phyloP scores from a whole-genome alignment of 2,888 invertebrate species.

The Polydrusus cervinus region DNA sequence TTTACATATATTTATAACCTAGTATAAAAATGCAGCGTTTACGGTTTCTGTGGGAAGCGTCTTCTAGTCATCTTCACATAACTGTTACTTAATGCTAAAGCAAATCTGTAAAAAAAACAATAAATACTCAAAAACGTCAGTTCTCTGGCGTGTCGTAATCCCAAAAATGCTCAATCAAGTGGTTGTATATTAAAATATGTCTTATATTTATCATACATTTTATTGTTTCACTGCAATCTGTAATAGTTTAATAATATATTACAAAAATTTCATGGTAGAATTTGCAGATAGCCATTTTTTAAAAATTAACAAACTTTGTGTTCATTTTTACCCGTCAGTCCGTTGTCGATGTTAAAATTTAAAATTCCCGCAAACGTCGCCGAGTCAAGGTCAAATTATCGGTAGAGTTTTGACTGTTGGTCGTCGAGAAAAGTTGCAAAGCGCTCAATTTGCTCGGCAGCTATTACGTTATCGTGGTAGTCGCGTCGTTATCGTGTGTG shows the following conservation, averaged over 20 bases:
- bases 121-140: slow-evolving; percentile 1
- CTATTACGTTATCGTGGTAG: slow-evolving; percentile 1
- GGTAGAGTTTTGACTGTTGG: neutral
- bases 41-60: too few species aligned
- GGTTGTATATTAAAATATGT: neutral
- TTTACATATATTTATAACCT: too few species aligned
- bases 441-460: neutral
- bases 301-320: too few species aligned
- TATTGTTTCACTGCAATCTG: neutral
- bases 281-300: neutral
- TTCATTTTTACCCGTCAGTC: neutral
- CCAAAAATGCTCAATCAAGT: neutral
- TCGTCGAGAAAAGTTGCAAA: neutral
- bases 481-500: neutral
- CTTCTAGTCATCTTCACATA: too few species aligned
- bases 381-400: neutral
- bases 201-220: neutral
- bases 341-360: neutral
- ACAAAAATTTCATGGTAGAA: neutral
- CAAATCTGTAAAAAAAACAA: neutral
- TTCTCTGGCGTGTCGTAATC: neutral
- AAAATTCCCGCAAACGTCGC: neutral
- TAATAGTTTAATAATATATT: neutral
- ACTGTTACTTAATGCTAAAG: too few species aligned
- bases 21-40: too few species aligned